Conservation (phyloP, 2,797 vertebrate species). For the Argya squamiceps region DNA sequence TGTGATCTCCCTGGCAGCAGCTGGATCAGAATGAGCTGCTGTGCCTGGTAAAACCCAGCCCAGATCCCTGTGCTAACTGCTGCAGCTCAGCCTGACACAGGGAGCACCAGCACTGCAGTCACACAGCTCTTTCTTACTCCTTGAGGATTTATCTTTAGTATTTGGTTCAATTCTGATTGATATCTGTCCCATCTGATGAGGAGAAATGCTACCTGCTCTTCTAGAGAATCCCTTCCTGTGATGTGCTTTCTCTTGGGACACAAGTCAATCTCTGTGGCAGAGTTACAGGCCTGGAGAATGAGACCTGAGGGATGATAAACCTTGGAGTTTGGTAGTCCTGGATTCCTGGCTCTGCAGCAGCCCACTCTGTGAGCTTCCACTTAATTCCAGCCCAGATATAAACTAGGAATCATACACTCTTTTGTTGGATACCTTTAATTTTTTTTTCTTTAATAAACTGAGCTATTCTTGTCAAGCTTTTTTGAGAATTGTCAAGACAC, state of each 20-base stretch:
- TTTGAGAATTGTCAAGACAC: background rate
- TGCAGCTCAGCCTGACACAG: background rate
- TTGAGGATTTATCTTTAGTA: background rate
- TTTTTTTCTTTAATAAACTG: background rate
- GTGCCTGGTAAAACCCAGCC: background rate
- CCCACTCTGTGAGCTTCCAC: background rate
- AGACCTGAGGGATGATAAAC: background rate
- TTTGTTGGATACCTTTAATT: background rate
- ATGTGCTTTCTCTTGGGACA: background rate
- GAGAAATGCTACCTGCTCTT: background rate
- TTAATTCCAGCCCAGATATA: background rate
- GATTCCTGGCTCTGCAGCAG: background rate
- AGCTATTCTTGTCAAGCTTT: background rate
- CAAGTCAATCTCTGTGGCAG: accelerated
- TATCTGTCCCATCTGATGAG: background rate
- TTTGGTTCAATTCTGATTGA: background rate
- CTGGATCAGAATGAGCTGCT: background rate
- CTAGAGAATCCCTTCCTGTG: no score
- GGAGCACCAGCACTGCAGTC: background rate
- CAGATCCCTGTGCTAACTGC: accelerated
- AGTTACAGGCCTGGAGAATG: background rate
- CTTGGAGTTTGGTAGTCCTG: background rate
- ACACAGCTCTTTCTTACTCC: background rate
- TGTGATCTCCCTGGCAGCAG: background rate
- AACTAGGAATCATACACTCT: background rate